Conservation (phyloP, 2,797 vertebrate genomes). For the Vipera ursinii region DNA sequence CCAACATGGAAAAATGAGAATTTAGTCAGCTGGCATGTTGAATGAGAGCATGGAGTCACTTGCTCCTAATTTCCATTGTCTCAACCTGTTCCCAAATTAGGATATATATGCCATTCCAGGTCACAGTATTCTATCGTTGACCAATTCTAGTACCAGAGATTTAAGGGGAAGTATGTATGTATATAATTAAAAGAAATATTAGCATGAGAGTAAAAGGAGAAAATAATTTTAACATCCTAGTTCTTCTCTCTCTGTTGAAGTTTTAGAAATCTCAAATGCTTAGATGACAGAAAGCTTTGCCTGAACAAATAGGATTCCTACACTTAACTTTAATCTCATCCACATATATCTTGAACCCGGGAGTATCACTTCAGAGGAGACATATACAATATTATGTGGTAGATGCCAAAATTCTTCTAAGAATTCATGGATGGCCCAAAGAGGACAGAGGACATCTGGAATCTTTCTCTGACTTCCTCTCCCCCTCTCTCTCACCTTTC, state of each 20-base stretch:
- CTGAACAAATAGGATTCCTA: not conserved
- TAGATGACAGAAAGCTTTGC: not conserved
- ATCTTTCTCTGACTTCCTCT: too few species aligned
- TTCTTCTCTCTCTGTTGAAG: not conserved
- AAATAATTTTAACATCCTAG: not conserved
- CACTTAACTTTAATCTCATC: not conserved
- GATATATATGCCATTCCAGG: not conserved
- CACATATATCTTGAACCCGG: not conserved
- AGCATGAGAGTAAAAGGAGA: not conserved
- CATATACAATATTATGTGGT: not conserved
- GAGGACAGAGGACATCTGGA: not conserved
- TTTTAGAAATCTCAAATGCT: not conserved
- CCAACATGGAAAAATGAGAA: not conserved
- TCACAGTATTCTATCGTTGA: not conserved
- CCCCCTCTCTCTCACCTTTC: too few species aligned
- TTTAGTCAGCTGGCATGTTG: not conserved
- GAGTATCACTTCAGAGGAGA: not conserved
- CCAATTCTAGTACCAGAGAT: not conserved
- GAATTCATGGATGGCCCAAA: not conserved
- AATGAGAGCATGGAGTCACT: not conserved
- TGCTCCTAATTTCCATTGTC: not conserved
- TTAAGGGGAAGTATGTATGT: not conserved
- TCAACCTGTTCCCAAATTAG: not conserved
- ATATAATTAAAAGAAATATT: not conserved
- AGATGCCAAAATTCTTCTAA: not conserved